A percentile compares a stretch with the other conserved stretches of the same genome.
These are phyloP conservation scores for rat (Rattus norvegicus) DNA, from an alignment of 2,113 vertebrate genomes.

Conservation along the genomic window DNA sequence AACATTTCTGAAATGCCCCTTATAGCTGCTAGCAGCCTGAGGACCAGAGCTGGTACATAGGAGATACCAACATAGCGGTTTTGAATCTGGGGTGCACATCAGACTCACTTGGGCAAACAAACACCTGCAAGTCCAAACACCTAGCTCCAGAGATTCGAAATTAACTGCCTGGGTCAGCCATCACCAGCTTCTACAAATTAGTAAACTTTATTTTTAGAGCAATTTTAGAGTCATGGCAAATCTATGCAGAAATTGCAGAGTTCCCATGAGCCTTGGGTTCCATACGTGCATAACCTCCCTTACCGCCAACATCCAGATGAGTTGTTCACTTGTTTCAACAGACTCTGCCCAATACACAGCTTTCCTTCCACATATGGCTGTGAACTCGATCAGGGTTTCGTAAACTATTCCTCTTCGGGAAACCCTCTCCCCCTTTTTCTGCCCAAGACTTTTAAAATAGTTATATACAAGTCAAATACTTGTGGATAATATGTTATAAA, in stretches of 20 bases:
- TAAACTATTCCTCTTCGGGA: background rate
- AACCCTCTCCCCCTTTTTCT: background rate
- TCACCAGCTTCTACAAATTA: background rate
- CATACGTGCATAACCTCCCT: background rate
- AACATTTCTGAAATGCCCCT: background rate
- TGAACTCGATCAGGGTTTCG: background rate
- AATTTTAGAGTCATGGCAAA: constrained; percentile 26
- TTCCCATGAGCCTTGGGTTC: background rate
- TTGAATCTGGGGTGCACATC: background rate
- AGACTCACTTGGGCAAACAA: background rate
- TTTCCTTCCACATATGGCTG: background rate
- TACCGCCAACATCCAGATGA: background rate
- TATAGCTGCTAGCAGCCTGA: background rate
- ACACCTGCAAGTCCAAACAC: background rate
- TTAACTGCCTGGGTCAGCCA: background rate
- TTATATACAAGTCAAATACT: background rate
- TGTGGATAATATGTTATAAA: background rate
- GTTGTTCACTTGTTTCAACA: background rate
- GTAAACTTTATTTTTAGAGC: background rate
- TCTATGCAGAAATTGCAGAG: background rate
- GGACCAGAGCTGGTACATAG: background rate
- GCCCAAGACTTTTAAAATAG: background rate
- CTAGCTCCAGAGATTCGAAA: background rate
- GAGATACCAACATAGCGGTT: background rate
- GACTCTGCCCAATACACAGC: background rate